Evolutionary conservation across 2,888 invertebrate genomes (phyloP), one percentile per base, ranked within the genome.

Genomic region (Heteromyza rotundicornis): DNA sequence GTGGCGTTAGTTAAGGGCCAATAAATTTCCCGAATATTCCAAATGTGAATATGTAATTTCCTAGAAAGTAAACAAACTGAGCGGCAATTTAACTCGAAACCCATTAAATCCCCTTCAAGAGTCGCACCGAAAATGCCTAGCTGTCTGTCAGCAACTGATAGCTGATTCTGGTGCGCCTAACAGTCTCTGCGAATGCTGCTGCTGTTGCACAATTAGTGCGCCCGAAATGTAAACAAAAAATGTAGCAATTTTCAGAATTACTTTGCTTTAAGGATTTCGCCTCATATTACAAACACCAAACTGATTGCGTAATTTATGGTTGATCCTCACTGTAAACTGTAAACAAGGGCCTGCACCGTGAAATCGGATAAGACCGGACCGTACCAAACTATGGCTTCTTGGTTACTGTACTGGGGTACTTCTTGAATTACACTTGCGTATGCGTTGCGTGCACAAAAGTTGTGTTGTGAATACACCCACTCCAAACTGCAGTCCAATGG

Each of bases 251-350:
- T 77, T 56, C 60, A 67, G 76, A 77, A 77, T 63, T 67, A 67
- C 65, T 74, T 66, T 74, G 64, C 57, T 70, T n/a, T 65, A 73
- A 75, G 75, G 73, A 72, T 75, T 75, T 58, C 53, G 64, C 52
- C 57, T 74, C 74, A 54, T 63, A 57, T 74, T 72, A 68, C 77
- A 52, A 16, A 52, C 50, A 50, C 50, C 2, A n/a, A n/a, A n/a
- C 19, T 22, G 35, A 67, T 75, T 74, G 60, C 65, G 63, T 77
- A 76, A 77, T 77, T 77, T 75, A 75, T 76, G 75, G 27, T 62
- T 70, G 76, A 70, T 70, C 70, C 71, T 68, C 65, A 73, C 70
- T 71, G 75, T 51, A 22, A 52, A 62, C 77, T 40, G 76, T 51
- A 32, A 56, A 62, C 59, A 54, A 27, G 56, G 74, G 64, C 63